Conservation (phyloP, 1,140 invertebrate genomes). For the Trichonephila inaurata region DNA sequence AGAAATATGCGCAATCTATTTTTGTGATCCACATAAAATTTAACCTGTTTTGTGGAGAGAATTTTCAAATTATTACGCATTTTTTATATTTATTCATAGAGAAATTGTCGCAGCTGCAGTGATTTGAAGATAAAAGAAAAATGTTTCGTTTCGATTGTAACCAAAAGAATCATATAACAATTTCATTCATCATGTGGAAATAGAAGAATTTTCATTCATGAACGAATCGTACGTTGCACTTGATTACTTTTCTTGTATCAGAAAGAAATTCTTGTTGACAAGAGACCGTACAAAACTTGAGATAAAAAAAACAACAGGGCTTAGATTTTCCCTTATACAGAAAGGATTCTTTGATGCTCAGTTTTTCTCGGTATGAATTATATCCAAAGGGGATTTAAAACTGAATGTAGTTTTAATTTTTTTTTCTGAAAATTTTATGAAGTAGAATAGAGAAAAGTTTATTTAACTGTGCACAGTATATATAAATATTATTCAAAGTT, state of each 20-base stretch:
- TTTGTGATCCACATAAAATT: background rate
- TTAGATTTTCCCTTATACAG: no score
- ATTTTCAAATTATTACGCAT: background rate
- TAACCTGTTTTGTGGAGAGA: background rate
- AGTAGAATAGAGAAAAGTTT: no score
- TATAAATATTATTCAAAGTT: no score
- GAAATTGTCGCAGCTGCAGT: background rate
- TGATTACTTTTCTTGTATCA: background rate
- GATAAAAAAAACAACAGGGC: background rate
- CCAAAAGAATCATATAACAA: conserved; percentile 4
- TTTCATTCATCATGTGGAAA: background rate
- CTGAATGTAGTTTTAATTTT: no score
- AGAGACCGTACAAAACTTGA: background rate
- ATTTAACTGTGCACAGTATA: no score
- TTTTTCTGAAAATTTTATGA: no score
- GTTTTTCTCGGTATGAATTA: no score
- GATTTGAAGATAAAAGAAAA: background rate
- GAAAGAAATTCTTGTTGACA: background rate
- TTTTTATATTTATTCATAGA: background rate
- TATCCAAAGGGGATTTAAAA: no score
- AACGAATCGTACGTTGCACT: background rate
- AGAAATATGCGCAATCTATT: no score
- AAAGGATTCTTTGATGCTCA: no score
- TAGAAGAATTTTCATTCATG: background rate
- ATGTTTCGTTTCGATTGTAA: background rate